Base-by-base conservation (phyloP, 2,113 vertebrate genomes). In the Carassius gibelio region DNA sequence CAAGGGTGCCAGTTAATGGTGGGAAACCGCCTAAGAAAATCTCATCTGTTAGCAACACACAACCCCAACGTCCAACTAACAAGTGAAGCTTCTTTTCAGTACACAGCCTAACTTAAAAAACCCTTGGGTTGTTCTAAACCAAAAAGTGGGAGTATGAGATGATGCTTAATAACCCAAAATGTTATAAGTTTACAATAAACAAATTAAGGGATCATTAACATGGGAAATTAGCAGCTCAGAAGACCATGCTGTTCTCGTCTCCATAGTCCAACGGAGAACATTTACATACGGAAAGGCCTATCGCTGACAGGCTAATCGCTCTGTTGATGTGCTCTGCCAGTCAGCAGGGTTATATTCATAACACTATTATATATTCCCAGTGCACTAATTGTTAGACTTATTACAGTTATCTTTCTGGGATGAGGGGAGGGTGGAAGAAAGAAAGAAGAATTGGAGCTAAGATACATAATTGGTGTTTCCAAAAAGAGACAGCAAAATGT, bases 341-440 rank as follows among this genome's bases (percentile, higher is more conserved):
- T 76, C 71, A 75, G 74, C n/a, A 75, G 38, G 30, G 59, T 66
- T 23, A 84, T 62, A 76, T 55, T 66, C 83, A 77, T 55, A 84
- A 84, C 74, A 77, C 17, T 57, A 72, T 82, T 72, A 71, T 57
- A 36, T 57, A 64, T 30, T 76, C 48, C 42, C 74, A 52, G 23
- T 48, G 8, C 0, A 2, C 23, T 81, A 82, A 72, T 71, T 57
- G 81, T 23, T 71, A 13, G 66, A 10, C 48, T 71, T 71, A 71
- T 82, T 82, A 71, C 3, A 69, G 81, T 71, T 71, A 72, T 82
- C 45, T 55, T 82, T 38, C 19, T 78, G 5, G 38, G 66, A 71
- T 14, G 19, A 52, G 26, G 48, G 66, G 48, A 38, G 57, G 34
- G 50, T 36, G 55, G 19, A 79, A 48, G n/a, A 75, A 15, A 48